These are phyloP conservation scores for Himantopus leucocephalus DNA, from an alignment of 2,113 vertebrate species.

Conservation along the genomic window DNA sequence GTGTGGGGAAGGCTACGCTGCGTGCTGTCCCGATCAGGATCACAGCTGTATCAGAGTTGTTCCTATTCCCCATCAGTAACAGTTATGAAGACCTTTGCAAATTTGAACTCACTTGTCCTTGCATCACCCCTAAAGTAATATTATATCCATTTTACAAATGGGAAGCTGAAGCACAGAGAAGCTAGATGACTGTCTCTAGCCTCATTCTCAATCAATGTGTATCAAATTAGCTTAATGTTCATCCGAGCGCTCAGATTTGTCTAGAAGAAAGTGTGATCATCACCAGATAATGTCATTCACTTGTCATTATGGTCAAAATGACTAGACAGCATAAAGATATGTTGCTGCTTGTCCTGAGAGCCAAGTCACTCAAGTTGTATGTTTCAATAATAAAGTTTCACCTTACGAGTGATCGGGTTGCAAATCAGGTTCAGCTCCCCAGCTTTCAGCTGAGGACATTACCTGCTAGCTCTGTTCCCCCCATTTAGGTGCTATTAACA, in stretches of 20 bases:
- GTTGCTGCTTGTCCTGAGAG: not conserved
- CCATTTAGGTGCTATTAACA: not conserved
- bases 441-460: not conserved
- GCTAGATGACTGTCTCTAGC: not conserved
- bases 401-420: rapidly evolving
- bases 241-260: slow-evolving; percentile 4
- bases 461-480: not conserved
- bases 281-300: slow-evolving; percentile 30
- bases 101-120: slow-evolving; percentile 9
- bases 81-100: not conserved
- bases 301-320: not conserved
- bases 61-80: not conserved
- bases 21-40: not conserved
- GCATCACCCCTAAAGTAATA: slow-evolving; percentile 29
- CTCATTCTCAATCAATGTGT: slow-evolving; percentile 46
- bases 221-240: slow-evolving; percentile 61
- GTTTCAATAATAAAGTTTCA: not conserved
- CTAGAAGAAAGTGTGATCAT: slow-evolving; percentile 44
- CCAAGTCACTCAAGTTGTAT: not conserved
- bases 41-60: not conserved
- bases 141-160: slow-evolving; percentile 45
- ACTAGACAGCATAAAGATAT: not conserved
- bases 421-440: not conserved
- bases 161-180: not conserved
- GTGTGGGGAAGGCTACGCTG: not conserved